Evolutionary conservation across 2,888 invertebrate species (phyloP).

Genomic region (Sturmia bella): DNA sequence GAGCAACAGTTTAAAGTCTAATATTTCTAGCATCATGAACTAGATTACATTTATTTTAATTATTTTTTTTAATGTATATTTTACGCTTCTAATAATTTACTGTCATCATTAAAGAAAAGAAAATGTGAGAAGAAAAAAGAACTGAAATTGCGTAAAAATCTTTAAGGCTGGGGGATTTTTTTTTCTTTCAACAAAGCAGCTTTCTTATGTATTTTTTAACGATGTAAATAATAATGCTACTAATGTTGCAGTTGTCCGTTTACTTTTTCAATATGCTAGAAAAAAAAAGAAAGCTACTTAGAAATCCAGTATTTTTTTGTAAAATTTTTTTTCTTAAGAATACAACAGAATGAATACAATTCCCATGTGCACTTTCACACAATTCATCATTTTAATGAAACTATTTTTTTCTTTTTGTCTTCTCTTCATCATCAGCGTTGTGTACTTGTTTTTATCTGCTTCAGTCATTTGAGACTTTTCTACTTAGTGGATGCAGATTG

Average conservation of each 20-base stretch:
- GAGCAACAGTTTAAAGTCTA: slow-evolving; percentile 16
- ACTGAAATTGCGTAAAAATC: slow-evolving; percentile 58
- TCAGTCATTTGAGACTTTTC: not conserved
- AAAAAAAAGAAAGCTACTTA: slow-evolving; percentile 29
- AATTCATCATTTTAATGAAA: slow-evolving; percentile 16
- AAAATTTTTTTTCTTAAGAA: not conserved
- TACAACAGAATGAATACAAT: slow-evolving; percentile 4
- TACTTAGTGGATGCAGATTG: too few relatives aligned
- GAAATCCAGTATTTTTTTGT: slow-evolving; percentile 13
- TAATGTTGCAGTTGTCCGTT: slow-evolving; percentile 9
- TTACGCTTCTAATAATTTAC: not conserved
- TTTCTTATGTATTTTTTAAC: not conserved
- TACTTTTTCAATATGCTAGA: not conserved
- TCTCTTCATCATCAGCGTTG: too few relatives aligned
- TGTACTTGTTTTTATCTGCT: not conserved
- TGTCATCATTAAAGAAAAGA: slow-evolving; percentile 31
- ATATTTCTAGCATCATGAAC: slow-evolving; percentile 48
- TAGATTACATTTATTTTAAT: slow-evolving; percentile 37
- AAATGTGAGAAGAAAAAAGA: not conserved
- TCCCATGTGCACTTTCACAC: slow-evolving; percentile 28
- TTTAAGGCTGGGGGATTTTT: slow-evolving; percentile 9
- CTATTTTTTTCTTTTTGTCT: not conserved
- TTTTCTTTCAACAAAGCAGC: slow-evolving; percentile 3
- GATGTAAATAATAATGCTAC: slow-evolving; percentile 6
- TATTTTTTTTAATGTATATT: too few relatives aligned